Base-by-base conservation (phyloP, 2,797 vertebrate genomes). In the Salmo trutta region DNA sequence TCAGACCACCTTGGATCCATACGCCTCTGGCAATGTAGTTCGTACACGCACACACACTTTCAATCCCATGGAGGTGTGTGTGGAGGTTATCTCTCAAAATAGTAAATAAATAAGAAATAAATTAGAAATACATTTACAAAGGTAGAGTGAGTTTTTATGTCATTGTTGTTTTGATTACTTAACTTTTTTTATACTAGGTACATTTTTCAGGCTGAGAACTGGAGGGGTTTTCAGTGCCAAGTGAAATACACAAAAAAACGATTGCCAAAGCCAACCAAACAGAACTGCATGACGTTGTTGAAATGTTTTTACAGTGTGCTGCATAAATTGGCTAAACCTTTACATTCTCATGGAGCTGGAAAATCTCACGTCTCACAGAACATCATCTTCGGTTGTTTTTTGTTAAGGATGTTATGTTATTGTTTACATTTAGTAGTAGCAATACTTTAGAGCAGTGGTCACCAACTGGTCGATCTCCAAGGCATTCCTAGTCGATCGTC, bases 1-100 rank as follows among this genome's bases (percentile, higher is more conserved):
- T 56, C 66, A 74, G 85, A 87, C 89, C 88, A 88, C 87, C 53
- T 1, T 56, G 54, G 2, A 21, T 59, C 78, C 86, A 83, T 81
- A 79, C 47, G 33, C 77, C 77, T 83, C 82, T 85, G 81, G 82
- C 85, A 85, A 82, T 75, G 64, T 16, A 10, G 59, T 47, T 47
- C 41, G 1, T 8, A 16, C 54, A 19, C 6, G 17, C 4, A 3
- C 53, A 59, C 19, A 47, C 41, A 47, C 65, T 36, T 75, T 16
- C 59, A 53, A 24, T 53, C 78, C 54, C 15, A 56, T 33, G 71
- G 41, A 47, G 71, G 47, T n/a, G n/a, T n/a, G n/a, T n/a, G n/a
- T 36, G 16, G 53, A 83, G 72, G 74, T 75, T 79, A 83, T 85
- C 82, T 65, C 8, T 80, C 75, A 73, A 77, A 77, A 75, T 52